Base-by-base conservation (phyloP, 2,888 invertebrate genomes). In the Xiphydria camelus region DNA sequence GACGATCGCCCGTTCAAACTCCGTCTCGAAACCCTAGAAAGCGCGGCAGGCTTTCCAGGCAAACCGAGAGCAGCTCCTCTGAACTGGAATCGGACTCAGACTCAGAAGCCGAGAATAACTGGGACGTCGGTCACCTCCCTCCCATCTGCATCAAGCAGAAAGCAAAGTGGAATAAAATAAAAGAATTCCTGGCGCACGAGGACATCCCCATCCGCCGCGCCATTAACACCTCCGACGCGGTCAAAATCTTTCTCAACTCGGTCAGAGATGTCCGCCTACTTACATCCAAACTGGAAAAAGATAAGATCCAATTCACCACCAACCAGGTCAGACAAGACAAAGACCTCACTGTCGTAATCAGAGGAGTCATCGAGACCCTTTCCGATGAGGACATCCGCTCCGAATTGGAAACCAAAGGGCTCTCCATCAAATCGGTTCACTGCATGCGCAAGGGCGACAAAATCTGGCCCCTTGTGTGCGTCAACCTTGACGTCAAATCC, bases 311-410 rank as follows among this genome's bases (percentile, higher is more conserved):
- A 12, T 45, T 33, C 34, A 40, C 34, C 14, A 45, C 37, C 4
- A 22, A 45, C 20, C 40, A 45, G 15, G 22, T 45, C 14, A 32
- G 31, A 6, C 19, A 45, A 18, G 39, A 45, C 6, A 29, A 17
- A 32, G 39, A 45, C 19, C 39, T 45, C 4, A 14, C n/a, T 14
- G 22, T 36, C 4, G 22, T 36, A 4, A 9, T 36, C 22, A 4
- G 37, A n/a, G 21, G 21, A 7, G 37, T 36, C 4, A 4, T 21
- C 9, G 19, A 36, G 21, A 4, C 33, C 39, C 19, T 1, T 34
- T 36, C 3, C n/a, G n/a, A 6, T 6, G n/a, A 23, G 23, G 7
- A 6, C 23, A 23, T 23, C 23, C 6, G n/a, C 7, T 6, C 6
- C 6, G 23, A 23, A 23, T n/a, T 23, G 7, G 6, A 6, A 7